Conservation (phyloP, 2,888 invertebrate genomes). For the Boloria selene region DNA sequence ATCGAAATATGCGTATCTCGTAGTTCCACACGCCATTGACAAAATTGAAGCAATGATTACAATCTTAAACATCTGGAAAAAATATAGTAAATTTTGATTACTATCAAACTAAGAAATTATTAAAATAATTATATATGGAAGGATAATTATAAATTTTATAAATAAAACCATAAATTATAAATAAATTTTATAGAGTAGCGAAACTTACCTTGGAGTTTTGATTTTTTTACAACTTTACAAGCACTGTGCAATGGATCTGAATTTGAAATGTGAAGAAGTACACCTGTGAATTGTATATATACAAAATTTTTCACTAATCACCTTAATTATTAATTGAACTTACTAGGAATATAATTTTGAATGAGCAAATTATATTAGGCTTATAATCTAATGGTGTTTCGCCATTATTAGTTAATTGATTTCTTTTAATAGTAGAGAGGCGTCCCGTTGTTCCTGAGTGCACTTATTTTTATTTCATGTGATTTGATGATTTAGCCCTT, state of each 20-base stretch:
- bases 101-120: too few relatives aligned
- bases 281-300: constrained; percentile 24
- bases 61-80: constrained; percentile 43
- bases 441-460: background rate
- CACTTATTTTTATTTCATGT: too few relatives aligned
- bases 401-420: constrained; percentile 6
- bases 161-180: too few relatives aligned
- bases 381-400: too few relatives aligned
- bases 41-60: constrained; percentile 38
- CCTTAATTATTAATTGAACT: constrained; percentile 25
- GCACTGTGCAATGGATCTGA: background rate
- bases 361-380: background rate
- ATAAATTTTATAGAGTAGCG: too few relatives aligned
- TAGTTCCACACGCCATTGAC: constrained; percentile 34
- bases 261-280: background rate
- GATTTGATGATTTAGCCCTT: too few relatives aligned
- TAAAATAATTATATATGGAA: too few relatives aligned
- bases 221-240: background rate
- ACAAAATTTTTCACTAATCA: constrained; percentile 14
- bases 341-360: constrained; percentile 7
- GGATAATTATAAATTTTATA: background rate
- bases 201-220: constrained; percentile 9
- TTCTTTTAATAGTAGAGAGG: background rate
- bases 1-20: constrained; percentile 43
- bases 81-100: background rate